Percentiles rank a stretch among this genome's conserved stretches.
Conservation (phyloP, 2,797 vertebrate species). For the Hemibagrus guttatus region DNA sequence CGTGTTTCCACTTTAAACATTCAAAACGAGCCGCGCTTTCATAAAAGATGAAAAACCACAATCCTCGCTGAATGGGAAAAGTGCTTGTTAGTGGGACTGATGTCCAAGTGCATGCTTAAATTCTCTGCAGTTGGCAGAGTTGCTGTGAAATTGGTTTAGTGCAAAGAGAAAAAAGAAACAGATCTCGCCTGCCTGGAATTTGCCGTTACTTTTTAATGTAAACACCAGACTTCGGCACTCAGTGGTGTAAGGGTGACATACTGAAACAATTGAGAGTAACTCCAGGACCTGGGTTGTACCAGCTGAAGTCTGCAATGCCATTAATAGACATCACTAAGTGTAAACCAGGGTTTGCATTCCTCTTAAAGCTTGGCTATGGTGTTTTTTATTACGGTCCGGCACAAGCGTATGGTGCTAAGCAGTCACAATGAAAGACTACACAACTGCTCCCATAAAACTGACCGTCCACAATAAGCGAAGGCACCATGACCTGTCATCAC, state of each 20-base stretch:
- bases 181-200: slow-evolving; percentile 59
- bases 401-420: slow-evolving; percentile 51
- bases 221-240: slow-evolving; percentile 58
- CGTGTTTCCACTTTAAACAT: slow-evolving; percentile 33
- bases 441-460: slow-evolving; percentile 69
- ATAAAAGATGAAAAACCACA: slow-evolving; percentile 50
- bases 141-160: slow-evolving; percentile 47
- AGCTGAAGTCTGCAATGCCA: slow-evolving; percentile 66
- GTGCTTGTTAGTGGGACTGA: slow-evolving; percentile 61
- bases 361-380: slow-evolving; percentile 56
- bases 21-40: slow-evolving; percentile 28
- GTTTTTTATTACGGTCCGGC: slow-evolving; percentile 64
- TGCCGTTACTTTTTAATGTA: slow-evolving; percentile 58
- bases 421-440: slow-evolving; percentile 61
- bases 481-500: slow-evolving; percentile 72
- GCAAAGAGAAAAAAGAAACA: slow-evolving; percentile 38
- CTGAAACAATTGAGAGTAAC: slow-evolving; percentile 68
- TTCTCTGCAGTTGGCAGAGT: slow-evolving; percentile 56
- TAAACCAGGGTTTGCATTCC: slow-evolving; percentile 53
- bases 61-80: slow-evolving; percentile 49
- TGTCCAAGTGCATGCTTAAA: slow-evolving; percentile 45
- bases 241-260: slow-evolving; percentile 68
- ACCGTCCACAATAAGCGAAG: slow-evolving; percentile 64
- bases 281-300: slow-evolving; percentile 63
- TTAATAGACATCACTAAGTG: slow-evolving; percentile 67